These are phyloP conservation scores for Henicopernis longicauda DNA, from an alignment of 2,113 vertebrate species.

Conservation along the genomic window DNA sequence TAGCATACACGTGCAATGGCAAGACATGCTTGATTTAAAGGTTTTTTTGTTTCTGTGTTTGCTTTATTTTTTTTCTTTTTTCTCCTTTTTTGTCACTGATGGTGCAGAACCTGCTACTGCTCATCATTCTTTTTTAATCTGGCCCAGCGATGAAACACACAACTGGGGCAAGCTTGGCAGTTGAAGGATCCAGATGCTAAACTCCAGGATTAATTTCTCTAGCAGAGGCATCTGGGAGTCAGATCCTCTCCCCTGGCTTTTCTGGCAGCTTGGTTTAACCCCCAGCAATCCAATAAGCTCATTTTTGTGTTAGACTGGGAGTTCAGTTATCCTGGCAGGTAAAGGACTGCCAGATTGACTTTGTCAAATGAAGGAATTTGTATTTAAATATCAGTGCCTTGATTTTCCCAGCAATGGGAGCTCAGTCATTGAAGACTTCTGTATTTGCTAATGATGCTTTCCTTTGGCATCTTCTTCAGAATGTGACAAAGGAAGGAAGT, in stretches of 20 bases:
- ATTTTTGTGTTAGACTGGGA: slow-evolving; percentile 30
- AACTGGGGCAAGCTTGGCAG: slow-evolving; percentile 70
- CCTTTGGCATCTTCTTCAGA: not conserved
- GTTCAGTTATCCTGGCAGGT: slow-evolving; percentile 34
- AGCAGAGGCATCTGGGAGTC: slow-evolving; percentile 65
- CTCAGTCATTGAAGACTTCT: not conserved
- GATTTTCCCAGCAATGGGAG: not conserved
- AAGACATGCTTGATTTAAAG: not conserved
- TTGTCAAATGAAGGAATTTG: slow-evolving; percentile 44
- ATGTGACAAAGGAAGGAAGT: not conserved
- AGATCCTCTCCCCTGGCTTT: slow-evolving; percentile 48
- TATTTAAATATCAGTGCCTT: slow-evolving; percentile 34
- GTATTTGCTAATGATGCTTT: not conserved
- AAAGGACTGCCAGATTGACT: slow-evolving; percentile 1
- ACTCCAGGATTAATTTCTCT: slow-evolving; percentile 77
- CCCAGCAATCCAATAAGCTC: slow-evolving; percentile 23
- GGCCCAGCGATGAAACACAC: slow-evolving; percentile 59
- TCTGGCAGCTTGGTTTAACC: slow-evolving; percentile 63
- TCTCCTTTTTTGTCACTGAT: slow-evolving; percentile 7
- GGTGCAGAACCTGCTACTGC: slow-evolving; percentile 53
- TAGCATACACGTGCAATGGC: not conserved
- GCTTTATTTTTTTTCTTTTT: not conserved
- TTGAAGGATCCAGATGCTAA: slow-evolving; percentile 78
- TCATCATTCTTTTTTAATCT: slow-evolving; percentile 75
- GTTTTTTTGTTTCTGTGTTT: not conserved